Base-by-base conservation (phyloP, 1,140 invertebrate species). In the Sminthurinus signatus region DNA sequence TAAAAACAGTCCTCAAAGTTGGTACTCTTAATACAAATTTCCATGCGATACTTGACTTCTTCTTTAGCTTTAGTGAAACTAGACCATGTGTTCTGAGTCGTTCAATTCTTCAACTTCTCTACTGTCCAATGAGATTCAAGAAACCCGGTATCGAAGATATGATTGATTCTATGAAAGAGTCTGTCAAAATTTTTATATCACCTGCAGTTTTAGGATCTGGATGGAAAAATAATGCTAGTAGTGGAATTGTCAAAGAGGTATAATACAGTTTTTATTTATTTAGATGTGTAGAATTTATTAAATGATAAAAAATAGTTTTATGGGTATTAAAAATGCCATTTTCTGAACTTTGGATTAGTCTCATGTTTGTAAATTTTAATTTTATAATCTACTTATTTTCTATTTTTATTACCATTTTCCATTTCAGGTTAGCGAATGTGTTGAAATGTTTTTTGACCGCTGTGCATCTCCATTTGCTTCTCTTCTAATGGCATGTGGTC, bases 81-180 rank as follows among this genome's bases (percentile, higher is more conserved):
- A 83, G 87, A 60, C 91, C 93, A 0, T 97, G 94, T 79, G 91
- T 98, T 62, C 80, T 97, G n/a, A 95, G 93, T 1, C 82, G 94
- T 66, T 96, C 93, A 29, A 84, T 96, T 54, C 76, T 96, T 25
- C 93, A 96, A 78, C 82, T 92, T 48, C 76, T 92, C 27, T 92
- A 91, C 75, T 77, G 88, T 60, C 82, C 83, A 25, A 76, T 76
- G 4, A 75, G 75, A 27, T 79, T 80, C 69, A 59, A 77, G 76
- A 77, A 77, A 32, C 75, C 75, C 67, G 78, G 77, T 76, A 80
- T 73, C 64, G 77, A 73, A 72, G 78, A 75, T 68, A 86, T 91
- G 70, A 81, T 85, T 0, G 92, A 95, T 62, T 86, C 91, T 23
- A 76, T 97, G 15, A 83, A 85, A 73, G 93, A 96, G 60, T 88